phyloP scores from a whole-genome alignment of 2,888 invertebrate genomes.

The Biston stratarius region DNA sequence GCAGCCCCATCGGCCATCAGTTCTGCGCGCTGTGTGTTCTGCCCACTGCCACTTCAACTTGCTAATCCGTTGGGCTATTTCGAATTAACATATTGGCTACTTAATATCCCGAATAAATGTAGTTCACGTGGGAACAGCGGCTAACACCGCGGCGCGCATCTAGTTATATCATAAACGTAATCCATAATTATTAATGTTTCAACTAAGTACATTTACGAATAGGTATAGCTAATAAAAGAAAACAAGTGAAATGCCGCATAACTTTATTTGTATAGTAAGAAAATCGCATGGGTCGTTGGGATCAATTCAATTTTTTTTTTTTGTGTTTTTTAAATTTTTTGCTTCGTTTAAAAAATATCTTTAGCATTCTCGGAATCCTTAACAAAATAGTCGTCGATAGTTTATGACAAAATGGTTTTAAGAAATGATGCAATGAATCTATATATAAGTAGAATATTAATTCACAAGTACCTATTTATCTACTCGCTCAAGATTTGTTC shows the following conservation, averaged over 20 bases:
- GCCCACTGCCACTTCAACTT: too few species aligned
- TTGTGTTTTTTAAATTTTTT: constrained; percentile 57
- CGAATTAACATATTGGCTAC: too few species aligned
- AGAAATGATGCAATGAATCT: constrained; percentile 36
- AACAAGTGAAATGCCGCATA: constrained; percentile 21
- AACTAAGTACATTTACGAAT: neutral
- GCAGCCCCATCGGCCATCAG: too few species aligned
- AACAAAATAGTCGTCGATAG: constrained; percentile 42
- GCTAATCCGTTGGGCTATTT: too few species aligned
- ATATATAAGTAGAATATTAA: neutral
- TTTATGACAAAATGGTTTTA: neutral
- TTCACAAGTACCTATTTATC: neutral
- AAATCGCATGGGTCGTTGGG: constrained; percentile 69
- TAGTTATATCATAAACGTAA: too few species aligned
- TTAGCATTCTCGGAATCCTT: constrained; percentile 53
- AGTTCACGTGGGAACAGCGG: too few species aligned
- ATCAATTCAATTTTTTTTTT: constrained; percentile 62
- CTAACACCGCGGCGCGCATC: too few species aligned
- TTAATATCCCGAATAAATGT: too few species aligned
- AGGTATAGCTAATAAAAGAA: constrained; percentile 3
- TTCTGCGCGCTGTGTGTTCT: too few species aligned
- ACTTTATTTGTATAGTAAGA: constrained; percentile 50
- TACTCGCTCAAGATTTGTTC: neutral
- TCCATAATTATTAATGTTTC: neutral
- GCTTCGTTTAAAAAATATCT: constrained; percentile 57